Conservation (phyloP, 2,113 vertebrate genomes). For the Antidorcas marsupialis region DNA sequence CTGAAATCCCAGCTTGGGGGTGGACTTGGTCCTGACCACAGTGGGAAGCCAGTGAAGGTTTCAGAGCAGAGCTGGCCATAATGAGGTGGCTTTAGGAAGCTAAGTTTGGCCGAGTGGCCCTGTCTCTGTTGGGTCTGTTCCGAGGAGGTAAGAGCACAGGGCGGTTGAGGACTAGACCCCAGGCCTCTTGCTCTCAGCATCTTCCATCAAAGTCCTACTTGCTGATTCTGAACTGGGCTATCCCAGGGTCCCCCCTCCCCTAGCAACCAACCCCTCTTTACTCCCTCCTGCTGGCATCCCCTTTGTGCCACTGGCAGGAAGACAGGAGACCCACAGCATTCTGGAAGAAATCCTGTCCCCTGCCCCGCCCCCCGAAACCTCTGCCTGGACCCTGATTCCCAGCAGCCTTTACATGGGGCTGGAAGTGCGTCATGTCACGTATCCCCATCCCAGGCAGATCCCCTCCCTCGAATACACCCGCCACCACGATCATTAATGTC, state of each 20-base stretch:
- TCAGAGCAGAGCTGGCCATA: background rate
- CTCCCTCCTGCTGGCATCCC: background rate
- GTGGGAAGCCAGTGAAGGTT: background rate
- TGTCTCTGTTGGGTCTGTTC: background rate
- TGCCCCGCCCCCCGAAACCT: background rate
- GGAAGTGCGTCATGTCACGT: rapidly evolving
- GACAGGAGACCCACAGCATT: background rate
- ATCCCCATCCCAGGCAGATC: background rate
- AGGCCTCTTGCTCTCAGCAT: background rate
- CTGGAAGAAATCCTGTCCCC: background rate
- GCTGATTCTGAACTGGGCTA: background rate
- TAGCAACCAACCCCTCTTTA: background rate
- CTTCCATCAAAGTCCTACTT: background rate
- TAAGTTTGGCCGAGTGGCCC: background rate
- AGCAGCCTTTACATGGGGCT: background rate
- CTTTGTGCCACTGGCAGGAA: background rate
- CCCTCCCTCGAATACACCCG: background rate
- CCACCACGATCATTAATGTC: background rate
- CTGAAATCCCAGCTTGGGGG: background rate
- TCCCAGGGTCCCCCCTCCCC: background rate
- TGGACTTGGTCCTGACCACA: background rate
- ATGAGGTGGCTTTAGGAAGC: background rate
- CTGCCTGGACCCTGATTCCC: background rate
- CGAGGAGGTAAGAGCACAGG: background rate
- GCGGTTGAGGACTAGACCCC: background rate